These are phyloP conservation scores for Alca torda DNA, from an alignment of 2,797 vertebrate genomes.

Conservation along the genomic window DNA sequence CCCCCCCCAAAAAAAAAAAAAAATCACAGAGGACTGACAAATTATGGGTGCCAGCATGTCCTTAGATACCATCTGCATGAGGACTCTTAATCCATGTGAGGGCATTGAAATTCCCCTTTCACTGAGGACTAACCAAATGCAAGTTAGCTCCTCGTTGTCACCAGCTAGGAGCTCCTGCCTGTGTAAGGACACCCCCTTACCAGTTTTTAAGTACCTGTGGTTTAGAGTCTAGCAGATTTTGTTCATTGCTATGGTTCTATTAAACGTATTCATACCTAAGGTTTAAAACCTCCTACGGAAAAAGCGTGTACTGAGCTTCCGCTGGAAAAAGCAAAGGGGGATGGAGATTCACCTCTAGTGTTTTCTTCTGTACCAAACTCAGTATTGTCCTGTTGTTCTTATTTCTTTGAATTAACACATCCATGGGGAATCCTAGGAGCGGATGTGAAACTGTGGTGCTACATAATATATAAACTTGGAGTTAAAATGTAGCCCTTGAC, in stretches of 20 bases:
- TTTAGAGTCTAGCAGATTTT: not conserved
- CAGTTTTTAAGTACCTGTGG: not conserved
- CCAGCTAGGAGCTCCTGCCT: not conserved
- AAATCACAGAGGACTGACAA: not conserved
- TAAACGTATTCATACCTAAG: not conserved
- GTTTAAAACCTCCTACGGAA: not conserved
- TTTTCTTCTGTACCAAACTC: not conserved
- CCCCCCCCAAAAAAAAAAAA: not conserved
- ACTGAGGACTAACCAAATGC: not conserved
- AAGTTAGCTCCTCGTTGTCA: not conserved
- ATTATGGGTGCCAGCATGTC: not conserved
- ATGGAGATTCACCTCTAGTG: not conserved
- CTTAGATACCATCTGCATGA: not conserved
- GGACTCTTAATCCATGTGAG: not conserved
- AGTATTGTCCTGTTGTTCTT: not conserved
- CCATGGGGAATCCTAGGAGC: not conserved
- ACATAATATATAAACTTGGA: not conserved
- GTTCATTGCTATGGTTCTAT: not conserved
- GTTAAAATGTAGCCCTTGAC: not conserved
- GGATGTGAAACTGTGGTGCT: not conserved
- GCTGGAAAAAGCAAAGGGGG: not conserved
- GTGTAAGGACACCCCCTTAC: rapidly evolving
- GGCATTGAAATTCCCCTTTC: not conserved
- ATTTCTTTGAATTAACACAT: not conserved
- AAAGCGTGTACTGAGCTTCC: not conserved